These are phyloP conservation scores for Cabera pusaria DNA, from an alignment of 2,888 invertebrate genomes.

Conservation along the genomic window DNA sequence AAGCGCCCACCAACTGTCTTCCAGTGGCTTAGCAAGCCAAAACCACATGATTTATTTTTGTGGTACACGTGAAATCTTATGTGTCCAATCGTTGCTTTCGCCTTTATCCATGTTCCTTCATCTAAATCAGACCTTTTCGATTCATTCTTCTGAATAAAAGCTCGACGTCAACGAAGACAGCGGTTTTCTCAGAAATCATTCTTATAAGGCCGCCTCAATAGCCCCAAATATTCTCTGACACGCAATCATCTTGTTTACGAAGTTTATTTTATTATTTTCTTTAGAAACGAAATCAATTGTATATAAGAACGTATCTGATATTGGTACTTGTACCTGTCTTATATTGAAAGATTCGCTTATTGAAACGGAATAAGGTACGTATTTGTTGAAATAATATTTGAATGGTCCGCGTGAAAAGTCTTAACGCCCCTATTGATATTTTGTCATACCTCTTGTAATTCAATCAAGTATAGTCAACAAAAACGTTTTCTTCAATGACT, in stretches of 20 bases:
- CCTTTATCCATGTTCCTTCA: too few relatives aligned
- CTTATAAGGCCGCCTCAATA: conserved; percentile 11
- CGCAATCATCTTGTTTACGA: conserved; percentile 25
- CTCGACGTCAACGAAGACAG: too few relatives aligned
- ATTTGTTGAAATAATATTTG: conserved; percentile 17
- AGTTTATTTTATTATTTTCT: conserved; percentile 22
- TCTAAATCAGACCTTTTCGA: conserved; percentile 9
- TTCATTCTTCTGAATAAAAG: conserved; percentile 10
- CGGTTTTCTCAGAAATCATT: conserved; percentile 9
- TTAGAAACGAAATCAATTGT: conserved; percentile 29
- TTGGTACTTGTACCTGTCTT: conserved; percentile 29
- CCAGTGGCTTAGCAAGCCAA: too few relatives aligned
- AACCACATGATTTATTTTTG: too few relatives aligned
- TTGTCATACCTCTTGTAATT: too few relatives aligned
- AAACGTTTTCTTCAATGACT: too few relatives aligned
- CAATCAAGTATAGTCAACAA: too few relatives aligned
- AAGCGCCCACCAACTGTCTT: too few relatives aligned
- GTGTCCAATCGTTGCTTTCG: too few relatives aligned
- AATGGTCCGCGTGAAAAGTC: conserved; percentile 6
- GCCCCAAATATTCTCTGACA: conserved; percentile 17
- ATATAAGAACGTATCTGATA: conserved; percentile 29
- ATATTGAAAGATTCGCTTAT: conserved; percentile 24
- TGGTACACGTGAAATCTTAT: too few relatives aligned
- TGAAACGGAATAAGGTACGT: conserved; percentile 31
- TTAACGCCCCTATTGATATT: too few relatives aligned